These are phyloP conservation scores for Eriosoma lanigerum DNA, from an alignment of 1,140 invertebrate genomes.

Conservation along the genomic window DNA sequence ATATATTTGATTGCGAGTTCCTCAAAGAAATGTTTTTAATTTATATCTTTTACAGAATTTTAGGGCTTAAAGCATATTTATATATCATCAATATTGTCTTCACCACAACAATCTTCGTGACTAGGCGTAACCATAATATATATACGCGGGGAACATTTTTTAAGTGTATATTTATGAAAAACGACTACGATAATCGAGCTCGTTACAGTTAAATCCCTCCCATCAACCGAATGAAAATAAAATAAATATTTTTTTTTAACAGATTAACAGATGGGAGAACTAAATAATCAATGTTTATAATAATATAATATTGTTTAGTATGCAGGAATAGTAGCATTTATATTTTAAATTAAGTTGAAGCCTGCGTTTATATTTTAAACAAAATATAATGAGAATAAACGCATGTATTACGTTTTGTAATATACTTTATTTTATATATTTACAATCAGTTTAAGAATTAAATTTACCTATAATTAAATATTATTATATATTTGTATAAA, in stretches of 20 bases:
- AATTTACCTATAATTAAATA: no score
- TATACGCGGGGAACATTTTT: conserved; percentile 28
- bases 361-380: background rate
- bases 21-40: background rate
- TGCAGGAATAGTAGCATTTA: conserved; percentile 12
- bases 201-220: conserved; percentile 39
- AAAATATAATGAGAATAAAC: background rate
- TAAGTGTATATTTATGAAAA: conserved; percentile 38
- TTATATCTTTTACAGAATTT: background rate
- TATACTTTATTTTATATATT: no score
- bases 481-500: no score
- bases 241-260: background rate
- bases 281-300: conserved; percentile 5
- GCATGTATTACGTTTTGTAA: background rate
- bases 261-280: background rate
- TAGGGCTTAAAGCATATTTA: background rate
- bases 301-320: conserved; percentile 3
- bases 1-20: background rate
- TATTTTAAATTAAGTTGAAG: conserved; percentile 1
- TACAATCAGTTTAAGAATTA: no score
- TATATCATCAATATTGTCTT: conserved; percentile 32
- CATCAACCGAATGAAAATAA: background rate
- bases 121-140: conserved; percentile 47
- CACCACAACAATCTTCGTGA: conserved; percentile 35
- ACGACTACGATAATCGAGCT: conserved; percentile 39